These are phyloP conservation scores for Quiscalus mexicanus DNA, from an alignment of 2,113 vertebrate species.

Conservation along the genomic window DNA sequence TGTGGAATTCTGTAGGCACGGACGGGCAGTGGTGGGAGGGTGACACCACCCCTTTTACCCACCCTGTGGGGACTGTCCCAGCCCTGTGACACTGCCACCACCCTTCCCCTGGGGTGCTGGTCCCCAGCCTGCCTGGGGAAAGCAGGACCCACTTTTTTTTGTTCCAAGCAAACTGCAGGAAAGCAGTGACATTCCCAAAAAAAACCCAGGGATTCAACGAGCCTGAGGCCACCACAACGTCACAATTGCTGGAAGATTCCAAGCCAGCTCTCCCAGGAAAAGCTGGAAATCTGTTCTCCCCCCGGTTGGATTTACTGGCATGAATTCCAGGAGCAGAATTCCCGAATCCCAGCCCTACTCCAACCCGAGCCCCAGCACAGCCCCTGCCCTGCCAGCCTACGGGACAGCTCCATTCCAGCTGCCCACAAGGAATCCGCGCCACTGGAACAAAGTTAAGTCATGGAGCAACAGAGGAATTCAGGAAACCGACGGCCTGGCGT, in stretches of 20 bases:
- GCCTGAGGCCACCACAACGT: not conserved
- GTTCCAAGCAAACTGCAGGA: not conserved
- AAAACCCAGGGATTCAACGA: not conserved
- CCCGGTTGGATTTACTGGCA: not conserved
- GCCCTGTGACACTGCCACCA: not conserved
- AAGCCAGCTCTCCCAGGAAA: not conserved
- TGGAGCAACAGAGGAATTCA: not conserved
- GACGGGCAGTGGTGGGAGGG: not conserved
- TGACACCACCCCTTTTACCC: not conserved
- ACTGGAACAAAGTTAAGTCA: not conserved
- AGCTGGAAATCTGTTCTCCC: not conserved
- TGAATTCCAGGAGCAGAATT: not conserved
- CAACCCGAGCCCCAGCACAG: not conserved
- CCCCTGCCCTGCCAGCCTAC: not conserved
- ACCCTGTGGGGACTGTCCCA: not conserved
- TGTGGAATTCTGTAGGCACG: not conserved
- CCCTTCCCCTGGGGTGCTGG: rapidly evolving
- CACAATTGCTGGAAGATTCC: not conserved
- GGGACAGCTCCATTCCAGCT: not conserved
- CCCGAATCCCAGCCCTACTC: not conserved
- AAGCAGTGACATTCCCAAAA: not conserved
- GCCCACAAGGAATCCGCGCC: not conserved
- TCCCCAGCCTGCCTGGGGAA: not conserved
- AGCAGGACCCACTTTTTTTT: not conserved
- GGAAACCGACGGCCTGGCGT: not conserved